Evolutionary conservation across 2,113 vertebrate species (phyloP).

Genomic region (Alethe diademata): DNA sequence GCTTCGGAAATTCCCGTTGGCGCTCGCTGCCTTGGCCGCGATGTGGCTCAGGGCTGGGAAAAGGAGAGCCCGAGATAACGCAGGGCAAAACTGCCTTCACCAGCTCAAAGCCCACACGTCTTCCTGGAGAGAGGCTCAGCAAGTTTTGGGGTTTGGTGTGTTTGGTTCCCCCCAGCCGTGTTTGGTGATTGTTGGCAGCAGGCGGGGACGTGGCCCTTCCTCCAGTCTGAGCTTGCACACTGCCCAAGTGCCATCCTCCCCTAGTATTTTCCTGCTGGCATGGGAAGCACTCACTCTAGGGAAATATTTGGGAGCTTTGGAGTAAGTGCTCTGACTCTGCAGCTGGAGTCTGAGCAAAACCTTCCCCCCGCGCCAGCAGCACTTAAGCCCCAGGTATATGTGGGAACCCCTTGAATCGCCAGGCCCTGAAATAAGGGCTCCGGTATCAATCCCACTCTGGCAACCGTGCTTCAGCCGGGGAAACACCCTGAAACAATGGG

Average conservation of each 20-base stretch:
- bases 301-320: neutral
- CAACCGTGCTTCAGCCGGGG: neutral
- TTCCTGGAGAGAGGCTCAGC: neutral
- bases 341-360: neutral
- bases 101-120: neutral
- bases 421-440: neutral
- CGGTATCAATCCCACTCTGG: rapidly evolving
- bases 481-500: neutral
- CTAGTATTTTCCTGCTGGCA: neutral
- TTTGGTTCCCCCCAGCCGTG: neutral
- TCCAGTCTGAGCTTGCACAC: rapidly evolving
- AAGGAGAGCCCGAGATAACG: rapidly evolving
- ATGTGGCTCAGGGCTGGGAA: neutral
- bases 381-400: rapidly evolving
- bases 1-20: neutral
- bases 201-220: neutral
- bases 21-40: neutral
- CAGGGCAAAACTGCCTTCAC: neutral
- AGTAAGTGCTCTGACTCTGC: neutral
- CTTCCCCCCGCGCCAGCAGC: neutral
- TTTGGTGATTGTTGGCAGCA: neutral
- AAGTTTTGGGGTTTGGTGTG: neutral
- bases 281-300: neutral
- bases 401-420: rapidly evolving
- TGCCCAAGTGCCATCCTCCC: rapidly evolving